Conservation (phyloP, 1,140 invertebrate genomes). For the Aphidius gifuensis region DNA sequence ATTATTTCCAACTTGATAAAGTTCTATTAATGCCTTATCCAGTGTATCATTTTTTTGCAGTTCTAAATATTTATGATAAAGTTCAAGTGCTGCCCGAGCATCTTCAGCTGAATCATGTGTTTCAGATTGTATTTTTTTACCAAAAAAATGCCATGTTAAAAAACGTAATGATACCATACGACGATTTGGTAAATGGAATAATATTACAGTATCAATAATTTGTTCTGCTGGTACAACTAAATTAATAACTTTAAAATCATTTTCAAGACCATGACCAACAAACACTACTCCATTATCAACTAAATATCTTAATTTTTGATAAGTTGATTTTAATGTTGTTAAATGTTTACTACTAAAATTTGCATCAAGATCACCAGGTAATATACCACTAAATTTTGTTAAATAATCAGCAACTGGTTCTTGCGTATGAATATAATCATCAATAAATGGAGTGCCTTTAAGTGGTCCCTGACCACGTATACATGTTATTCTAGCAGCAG, state of each 20-base stretch:
- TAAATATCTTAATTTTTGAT: constrained; percentile 81
- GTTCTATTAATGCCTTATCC: constrained; percentile 65
- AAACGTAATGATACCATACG: constrained; percentile 87
- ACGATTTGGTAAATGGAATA: constrained; percentile 85
- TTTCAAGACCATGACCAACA: constrained; percentile 88
- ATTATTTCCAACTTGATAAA: constrained; percentile 77
- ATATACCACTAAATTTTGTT: constrained; percentile 90
- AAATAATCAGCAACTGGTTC: constrained; percentile 90
- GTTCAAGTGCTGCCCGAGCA: constrained; percentile 77
- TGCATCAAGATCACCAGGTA: constrained; percentile 86
- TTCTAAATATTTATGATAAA: constrained; percentile 78
- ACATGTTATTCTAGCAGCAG: constrained; percentile 83
- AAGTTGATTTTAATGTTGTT: constrained; percentile 86
- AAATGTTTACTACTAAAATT: constrained; percentile 85
- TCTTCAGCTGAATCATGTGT: constrained; percentile 91
- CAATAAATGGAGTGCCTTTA: constrained; percentile 83
- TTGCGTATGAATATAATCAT: constrained; percentile 90
- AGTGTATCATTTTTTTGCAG: constrained; percentile 64
- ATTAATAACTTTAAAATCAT: constrained; percentile 92
- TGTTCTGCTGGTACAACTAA: constrained; percentile 82
- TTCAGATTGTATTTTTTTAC: constrained; percentile 84
- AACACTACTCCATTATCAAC: constrained; percentile 84
- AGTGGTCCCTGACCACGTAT: constrained; percentile 77
- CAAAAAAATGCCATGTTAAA: constrained; percentile 88
- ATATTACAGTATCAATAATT: constrained; percentile 82